Base-by-base conservation (phyloP, 2,888 invertebrate species). In the Lycia hirtaria region DNA sequence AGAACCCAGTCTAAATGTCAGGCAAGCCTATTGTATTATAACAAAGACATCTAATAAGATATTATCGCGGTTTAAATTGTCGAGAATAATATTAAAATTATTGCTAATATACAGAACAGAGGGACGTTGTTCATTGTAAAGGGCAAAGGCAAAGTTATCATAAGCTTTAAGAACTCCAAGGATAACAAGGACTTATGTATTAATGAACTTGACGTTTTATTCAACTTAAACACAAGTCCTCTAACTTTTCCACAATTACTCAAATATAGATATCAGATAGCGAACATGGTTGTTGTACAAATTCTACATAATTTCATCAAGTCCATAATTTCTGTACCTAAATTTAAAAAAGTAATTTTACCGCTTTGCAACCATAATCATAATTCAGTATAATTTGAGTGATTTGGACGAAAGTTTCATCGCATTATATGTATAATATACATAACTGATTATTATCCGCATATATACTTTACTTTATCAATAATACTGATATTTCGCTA, bases 21-120 rank as follows among this genome's bases (percentile, higher is more conserved):
- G 17, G 32, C 40, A 17, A 5, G 17, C 45, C 55, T 54, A 54
- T 48, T 56, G 41, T 38, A 35, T 12, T 48, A 35, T 45, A 44
- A 65, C 61, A 63, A 65, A 51, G 60, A 54, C 43, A 59, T 61
- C 45, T 56, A 52, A 51, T 26, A 40, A 61, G 65, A 61, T 65
- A 22, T 52, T 59, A 65, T 65, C 65, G 56, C 52, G n/a, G n/a
- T n/a, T n/a, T n/a, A 43, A 58, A 32, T 40, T 38, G 49, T 3
- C 44, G 41, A 20, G 60, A 53, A 65, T 65, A 60, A 52, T 60
- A 56, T n/a, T n/a, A n/a, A n/a, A n/a, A 63, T 41, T 51, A 55
- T 33, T 49, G 49, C 24, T 24, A 49, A 49, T 30, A 24, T 49
- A 62, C 45, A 59, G n/a, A n/a, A n/a, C n/a, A 26, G 12, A 35